Percentiles rank a stretch among this genome's conserved stretches.
Evolutionary conservation across 2,797 vertebrate genomes (phyloP).

Genomic region (Hyperoplus lanceolatus): DNA sequence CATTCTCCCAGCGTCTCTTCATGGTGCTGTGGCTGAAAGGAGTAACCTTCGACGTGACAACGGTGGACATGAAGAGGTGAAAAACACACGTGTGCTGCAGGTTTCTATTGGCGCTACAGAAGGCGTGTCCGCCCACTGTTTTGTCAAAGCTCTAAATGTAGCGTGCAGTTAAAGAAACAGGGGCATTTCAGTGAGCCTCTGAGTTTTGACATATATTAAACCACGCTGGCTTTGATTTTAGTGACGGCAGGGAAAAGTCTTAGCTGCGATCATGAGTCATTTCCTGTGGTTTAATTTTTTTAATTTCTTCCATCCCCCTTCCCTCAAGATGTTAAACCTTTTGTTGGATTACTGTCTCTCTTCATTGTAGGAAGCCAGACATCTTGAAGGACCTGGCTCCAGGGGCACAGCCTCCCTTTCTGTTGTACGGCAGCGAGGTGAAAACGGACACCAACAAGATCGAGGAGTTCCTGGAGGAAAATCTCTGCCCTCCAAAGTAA

Average conservation of each 20-base stretch:
- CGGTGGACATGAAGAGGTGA: constrained; percentile 94
- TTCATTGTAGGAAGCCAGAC: constrained; percentile 87
- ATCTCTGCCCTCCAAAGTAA: constrained; percentile 91
- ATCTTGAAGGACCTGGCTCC: constrained; percentile 92
- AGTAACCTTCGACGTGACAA: constrained; percentile 94
- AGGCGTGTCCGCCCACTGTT: neutral
- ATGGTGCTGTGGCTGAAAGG: constrained; percentile 97
- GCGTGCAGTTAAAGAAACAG: neutral
- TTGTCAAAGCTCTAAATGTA: constrained; percentile 3
- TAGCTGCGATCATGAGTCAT: constrained; percentile 6
- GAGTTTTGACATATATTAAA: constrained; percentile 17
- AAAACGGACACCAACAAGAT: constrained; percentile 97
- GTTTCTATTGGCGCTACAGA: constrained; percentile 25
- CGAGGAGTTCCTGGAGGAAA: constrained; percentile 94
- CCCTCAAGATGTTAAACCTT: neutral
- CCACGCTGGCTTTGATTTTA: neutral
- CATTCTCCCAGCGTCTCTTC: constrained; percentile 95
- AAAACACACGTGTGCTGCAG: constrained; percentile 9
- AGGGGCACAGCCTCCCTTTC: constrained; percentile 92
- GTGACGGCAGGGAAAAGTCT: neutral
- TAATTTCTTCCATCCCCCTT: neutral
- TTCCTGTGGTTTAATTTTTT: constrained; percentile 27
- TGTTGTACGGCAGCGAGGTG: constrained; percentile 89
- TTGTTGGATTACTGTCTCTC: neutral
- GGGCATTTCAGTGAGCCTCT: constrained; percentile 18